Conservation (phyloP, 1,140 invertebrate genomes). For the Nebria ingens region DNA sequence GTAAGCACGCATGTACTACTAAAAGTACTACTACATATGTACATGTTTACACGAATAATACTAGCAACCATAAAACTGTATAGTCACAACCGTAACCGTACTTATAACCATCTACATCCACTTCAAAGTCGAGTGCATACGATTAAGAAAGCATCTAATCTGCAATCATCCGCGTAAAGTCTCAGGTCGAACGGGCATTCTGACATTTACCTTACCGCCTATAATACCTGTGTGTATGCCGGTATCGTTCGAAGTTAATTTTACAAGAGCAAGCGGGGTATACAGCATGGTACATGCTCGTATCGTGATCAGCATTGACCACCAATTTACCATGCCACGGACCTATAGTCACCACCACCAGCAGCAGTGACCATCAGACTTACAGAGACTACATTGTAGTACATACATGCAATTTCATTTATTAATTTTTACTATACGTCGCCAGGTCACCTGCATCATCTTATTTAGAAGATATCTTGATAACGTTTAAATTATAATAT, state of each 20-base stretch:
- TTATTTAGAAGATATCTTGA: too few species aligned
- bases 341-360: too few species aligned
- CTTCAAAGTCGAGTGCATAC: neutral
- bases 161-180: slow-evolving; percentile 6
- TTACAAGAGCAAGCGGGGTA: neutral
- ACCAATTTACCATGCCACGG: neutral
- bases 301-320: neutral
- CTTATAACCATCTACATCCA: neutral
- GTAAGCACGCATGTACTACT: too few species aligned
- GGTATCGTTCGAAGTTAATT: neutral
- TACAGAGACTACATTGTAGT: too few species aligned
- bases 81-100: neutral
- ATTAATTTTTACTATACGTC: too few species aligned
- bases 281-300: neutral
- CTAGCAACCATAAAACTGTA: too few species aligned
- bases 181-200: neutral
- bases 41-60: too few species aligned
- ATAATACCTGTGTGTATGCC: neutral
- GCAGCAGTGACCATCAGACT: too few species aligned
- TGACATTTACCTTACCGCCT: neutral
- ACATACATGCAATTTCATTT: too few species aligned
- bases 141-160: slow-evolving; percentile 7
- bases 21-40: too few species aligned
- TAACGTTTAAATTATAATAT: too few species aligned
- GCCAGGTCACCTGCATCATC: too few species aligned